Conservation (phyloP, 2,797 vertebrate species). For the Spinibarbus caldwelli region DNA sequence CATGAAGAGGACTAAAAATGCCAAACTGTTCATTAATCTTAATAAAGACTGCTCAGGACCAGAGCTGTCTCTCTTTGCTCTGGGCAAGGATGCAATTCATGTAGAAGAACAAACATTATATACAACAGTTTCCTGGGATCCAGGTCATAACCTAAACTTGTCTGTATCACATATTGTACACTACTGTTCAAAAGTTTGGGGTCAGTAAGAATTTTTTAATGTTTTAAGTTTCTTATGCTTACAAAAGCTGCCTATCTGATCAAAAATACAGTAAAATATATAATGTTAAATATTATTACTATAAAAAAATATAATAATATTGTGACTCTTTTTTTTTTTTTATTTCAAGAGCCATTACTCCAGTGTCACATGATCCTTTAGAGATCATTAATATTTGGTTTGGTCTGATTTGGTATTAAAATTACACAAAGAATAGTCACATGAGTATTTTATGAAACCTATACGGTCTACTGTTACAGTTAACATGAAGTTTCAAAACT, state of each 20-base stretch:
- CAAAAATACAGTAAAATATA: neutral
- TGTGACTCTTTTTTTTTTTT: neutral
- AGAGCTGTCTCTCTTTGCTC: constrained; percentile 64
- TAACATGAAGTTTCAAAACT: too few relatives aligned
- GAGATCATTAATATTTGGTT: neutral
- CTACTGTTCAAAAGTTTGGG: neutral
- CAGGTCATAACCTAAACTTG: neutral
- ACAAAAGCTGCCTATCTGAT: neutral
- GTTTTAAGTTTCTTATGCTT: neutral
- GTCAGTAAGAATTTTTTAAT: too few relatives aligned
- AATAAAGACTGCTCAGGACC: constrained; percentile 83
- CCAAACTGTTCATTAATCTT: constrained; percentile 90
- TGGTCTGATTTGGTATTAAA: neutral
- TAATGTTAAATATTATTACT: neutral
- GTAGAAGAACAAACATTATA: constrained; percentile 64
- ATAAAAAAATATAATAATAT: neutral
- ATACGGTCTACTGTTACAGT: neutral
- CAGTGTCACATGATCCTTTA: neutral
- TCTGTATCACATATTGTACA: too few relatives aligned
- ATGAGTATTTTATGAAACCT: too few relatives aligned
- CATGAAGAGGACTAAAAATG: constrained; percentile 87
- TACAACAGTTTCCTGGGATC: constrained; percentile 1
- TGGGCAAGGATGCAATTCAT: constrained; percentile 60
- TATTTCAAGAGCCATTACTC: neutral
- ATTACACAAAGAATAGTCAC: neutral